A percentile compares a stretch with the other conserved stretches of the same genome.
Conservation (phyloP, 1,140 invertebrate species). For the Cephus cinctus region DNA sequence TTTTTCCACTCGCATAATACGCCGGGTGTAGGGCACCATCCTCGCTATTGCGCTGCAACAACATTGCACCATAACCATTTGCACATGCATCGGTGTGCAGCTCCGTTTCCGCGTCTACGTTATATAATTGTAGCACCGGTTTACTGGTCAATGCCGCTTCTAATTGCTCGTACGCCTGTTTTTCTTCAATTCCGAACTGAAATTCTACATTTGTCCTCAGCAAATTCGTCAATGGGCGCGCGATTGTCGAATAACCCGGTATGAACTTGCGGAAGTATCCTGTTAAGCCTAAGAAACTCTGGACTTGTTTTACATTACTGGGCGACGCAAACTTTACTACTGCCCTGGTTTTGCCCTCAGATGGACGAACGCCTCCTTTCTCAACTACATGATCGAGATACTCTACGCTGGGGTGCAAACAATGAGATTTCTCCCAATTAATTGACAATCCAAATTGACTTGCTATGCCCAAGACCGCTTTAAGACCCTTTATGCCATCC, state of each 20-base stretch:
- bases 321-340: conserved; percentile 43
- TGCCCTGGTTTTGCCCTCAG: conserved; percentile 43
- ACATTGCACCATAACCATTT: conserved; percentile 32
- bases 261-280: conserved; percentile 38
- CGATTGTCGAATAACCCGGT: conserved; percentile 24
- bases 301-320: conserved; percentile 42
- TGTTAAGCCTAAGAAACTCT: conserved; percentile 42
- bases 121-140: conserved; percentile 31
- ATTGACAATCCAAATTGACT: conserved; percentile 24
- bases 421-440: conserved; percentile 35
- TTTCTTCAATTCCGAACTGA: conserved; percentile 15
- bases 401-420: conserved; percentile 27
- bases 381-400: conserved; percentile 35
- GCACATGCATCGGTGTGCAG: conserved; percentile 27
- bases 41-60: conserved; percentile 21
- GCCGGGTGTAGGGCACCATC: not conserved
- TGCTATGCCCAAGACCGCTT: conserved; percentile 18
- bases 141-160: conserved; percentile 12
- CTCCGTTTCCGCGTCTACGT: conserved; percentile 18
- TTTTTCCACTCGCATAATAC: conserved; percentile 9
- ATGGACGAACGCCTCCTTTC: conserved; percentile 22
- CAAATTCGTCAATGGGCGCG: conserved; percentile 23
- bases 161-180: conserved; percentile 18
- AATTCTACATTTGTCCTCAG: conserved; percentile 26
- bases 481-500: conserved; percentile 21